phyloP scores from a whole-genome alignment of 1,140 invertebrate genomes.

The Adoxophyes honmai region DNA sequence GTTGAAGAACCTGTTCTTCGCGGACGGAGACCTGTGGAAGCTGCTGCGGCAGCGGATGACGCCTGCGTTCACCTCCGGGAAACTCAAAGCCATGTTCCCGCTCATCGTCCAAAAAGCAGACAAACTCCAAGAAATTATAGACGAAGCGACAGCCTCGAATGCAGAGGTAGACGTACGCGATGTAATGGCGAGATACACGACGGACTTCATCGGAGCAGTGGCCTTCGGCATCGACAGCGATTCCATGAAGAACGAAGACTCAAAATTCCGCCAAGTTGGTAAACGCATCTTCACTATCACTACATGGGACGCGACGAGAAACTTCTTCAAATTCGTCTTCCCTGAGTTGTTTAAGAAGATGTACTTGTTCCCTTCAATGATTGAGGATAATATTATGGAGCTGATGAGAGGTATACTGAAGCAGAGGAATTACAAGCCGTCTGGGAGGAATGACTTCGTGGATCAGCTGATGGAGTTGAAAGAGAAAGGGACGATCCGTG shows the following conservation, averaged over 20 bases:
- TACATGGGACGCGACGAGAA: neutral
- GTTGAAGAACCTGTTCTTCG: too few species aligned
- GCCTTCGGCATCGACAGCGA: slow-evolving; percentile 30
- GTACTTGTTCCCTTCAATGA: neutral
- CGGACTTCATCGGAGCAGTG: slow-evolving; percentile 17
- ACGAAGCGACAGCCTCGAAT: slow-evolving; percentile 19
- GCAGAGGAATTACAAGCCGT: neutral
- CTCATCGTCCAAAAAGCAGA: slow-evolving; percentile 33
- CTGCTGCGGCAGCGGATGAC: slow-evolving; percentile 44
- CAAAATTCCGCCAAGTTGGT: slow-evolving; percentile 13
- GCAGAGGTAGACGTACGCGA: slow-evolving; percentile 33
- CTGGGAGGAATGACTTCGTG: neutral
- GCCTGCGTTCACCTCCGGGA: too few species aligned
- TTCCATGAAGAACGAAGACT: slow-evolving; percentile 11
- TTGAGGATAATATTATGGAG: neutral
- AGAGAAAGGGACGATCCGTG: neutral
- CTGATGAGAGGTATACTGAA: neutral
- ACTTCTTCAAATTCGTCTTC: neutral
- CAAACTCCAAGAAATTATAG: slow-evolving; percentile 34
- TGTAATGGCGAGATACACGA: slow-evolving; percentile 40
- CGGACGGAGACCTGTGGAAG: slow-evolving; percentile 17
- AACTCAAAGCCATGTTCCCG: too few species aligned
- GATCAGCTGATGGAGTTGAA: neutral
- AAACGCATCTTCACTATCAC: neutral
- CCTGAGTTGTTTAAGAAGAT: neutral